Evolutionary conservation across 92 coral and sea anemone genomes (phyloP), one percentile per base, ranked within the genome.

Genomic region (Umimayanthus kanabou): DNA sequence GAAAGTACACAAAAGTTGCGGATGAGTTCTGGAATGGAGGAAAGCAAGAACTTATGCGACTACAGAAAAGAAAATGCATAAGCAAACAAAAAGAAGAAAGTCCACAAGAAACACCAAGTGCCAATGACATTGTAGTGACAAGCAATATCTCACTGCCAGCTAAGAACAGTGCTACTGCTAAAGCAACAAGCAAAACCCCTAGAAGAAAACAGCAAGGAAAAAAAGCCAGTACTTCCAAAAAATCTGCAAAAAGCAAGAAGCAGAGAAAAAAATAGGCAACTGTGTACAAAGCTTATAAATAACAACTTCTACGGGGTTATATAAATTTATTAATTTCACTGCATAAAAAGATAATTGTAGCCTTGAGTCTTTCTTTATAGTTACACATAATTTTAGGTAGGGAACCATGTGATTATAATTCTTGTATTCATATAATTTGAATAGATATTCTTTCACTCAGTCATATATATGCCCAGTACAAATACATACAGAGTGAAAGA

Each of bases 1-100:
- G 87, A 73, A 84, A 49, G 29, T 91, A 88, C 74, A 26, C 78
- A 72, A 88, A 91, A 80, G 50, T 23, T 57, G 86, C 85, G 78
- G 69, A 70, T 20, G 90, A 87, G 18, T 84, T 91, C 72, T 88
- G 89, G 89, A 55, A 15, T 8, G 69, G 22, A 81, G 93, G 91
- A 53, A 88, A 88, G 80, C 81, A 73, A 65, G 89, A 75, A 22
- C 77, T 85, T 18, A 80, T 79, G 80, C 39, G 37, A 28, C 73
- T 81, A 84, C 47, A 25, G 18, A 82, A 76, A 66, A 33, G 66
- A 77, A 84, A 84, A 39, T 42, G 85, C 49, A 77, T 89, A 9
- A 79, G 91, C 67, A 25, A 39, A 42, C 87, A 89, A 53, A 78
- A 76, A 57, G 40, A 81, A 55, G 90, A 80, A 25, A 43, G 74